A percentile compares a stretch with the other conserved stretches of the same genome.
phyloP scores from a whole-genome alignment of 2,888 invertebrate species.

The Cosmopolites sordidus region DNA sequence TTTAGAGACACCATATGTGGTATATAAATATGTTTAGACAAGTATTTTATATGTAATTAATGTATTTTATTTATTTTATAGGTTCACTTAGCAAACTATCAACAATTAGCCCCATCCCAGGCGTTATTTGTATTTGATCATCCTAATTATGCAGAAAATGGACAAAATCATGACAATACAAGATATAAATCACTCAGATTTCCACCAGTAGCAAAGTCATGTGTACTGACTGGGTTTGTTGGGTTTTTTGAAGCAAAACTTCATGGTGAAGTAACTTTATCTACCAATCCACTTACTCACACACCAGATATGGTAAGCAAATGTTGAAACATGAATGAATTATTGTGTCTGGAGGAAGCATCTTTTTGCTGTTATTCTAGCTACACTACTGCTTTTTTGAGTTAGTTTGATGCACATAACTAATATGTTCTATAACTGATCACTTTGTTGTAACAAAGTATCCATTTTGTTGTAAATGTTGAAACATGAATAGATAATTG shows the following conservation, averaged over 20 bases:
- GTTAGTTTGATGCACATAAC: too few relatives aligned
- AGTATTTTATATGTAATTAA: too few relatives aligned
- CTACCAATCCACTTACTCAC: slow-evolving; percentile 85
- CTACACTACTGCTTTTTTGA: too few relatives aligned
- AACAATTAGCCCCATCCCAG: slow-evolving; percentile 68
- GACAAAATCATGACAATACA: slow-evolving; percentile 53
- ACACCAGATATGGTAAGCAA: slow-evolving; percentile 90
- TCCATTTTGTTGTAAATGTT: too few relatives aligned
- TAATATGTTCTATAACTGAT: too few relatives aligned
- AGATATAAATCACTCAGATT: slow-evolving; percentile 45
- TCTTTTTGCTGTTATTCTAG: too few relatives aligned
- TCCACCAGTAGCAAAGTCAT: slow-evolving; percentile 52
- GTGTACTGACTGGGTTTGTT: slow-evolving; percentile 88
- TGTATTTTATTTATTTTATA: slow-evolving; percentile 5
- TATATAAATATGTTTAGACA: too few relatives aligned
- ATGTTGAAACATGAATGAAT: too few relatives aligned
- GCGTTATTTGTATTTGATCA: slow-evolving; percentile 84
- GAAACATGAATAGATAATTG: too few relatives aligned
- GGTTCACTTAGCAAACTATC: slow-evolving; percentile 74
- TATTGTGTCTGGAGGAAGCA: too few relatives aligned
- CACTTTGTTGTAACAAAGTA: too few relatives aligned
- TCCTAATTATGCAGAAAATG: slow-evolving; percentile 59
- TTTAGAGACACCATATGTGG: slow-evolving; percentile 87
- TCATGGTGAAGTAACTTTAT: slow-evolving; percentile 79
- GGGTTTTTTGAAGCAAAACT: slow-evolving; percentile 92